Percentiles rank a stretch among this genome's conserved stretches.
These are phyloP conservation scores for Heliconius cydno DNA, from an alignment of 2,888 invertebrate genomes.

Conservation along the genomic window DNA sequence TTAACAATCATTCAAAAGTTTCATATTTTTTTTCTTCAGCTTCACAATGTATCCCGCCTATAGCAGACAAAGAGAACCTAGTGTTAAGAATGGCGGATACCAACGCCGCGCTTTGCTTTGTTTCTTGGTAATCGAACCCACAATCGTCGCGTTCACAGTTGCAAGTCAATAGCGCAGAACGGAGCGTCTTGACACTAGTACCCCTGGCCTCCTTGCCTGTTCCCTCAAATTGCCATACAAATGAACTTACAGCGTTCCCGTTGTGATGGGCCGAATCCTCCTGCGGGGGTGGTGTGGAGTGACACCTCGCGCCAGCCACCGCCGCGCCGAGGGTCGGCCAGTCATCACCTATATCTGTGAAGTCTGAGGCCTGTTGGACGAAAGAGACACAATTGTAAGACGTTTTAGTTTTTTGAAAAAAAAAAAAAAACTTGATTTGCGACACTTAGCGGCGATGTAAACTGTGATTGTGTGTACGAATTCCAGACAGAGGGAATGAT, in stretches of 20 bases:
- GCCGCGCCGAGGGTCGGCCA: conserved; percentile 93
- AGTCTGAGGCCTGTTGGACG: conserved; percentile 89
- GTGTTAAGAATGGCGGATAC: no score
- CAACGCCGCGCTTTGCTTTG: no score
- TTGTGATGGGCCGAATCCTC: conserved; percentile 76
- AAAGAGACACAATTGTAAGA: conserved; percentile 39
- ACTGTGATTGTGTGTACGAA: no score
- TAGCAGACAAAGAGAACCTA: no score
- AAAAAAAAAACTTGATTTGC: background rate
- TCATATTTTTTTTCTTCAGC: no score
- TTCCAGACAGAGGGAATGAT: no score
- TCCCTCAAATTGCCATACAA: background rate
- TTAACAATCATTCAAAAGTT: no score
- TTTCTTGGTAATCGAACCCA: no score
- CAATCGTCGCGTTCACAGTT: no score
- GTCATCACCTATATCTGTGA: conserved; percentile 94
- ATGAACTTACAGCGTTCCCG: conserved; percentile 69
- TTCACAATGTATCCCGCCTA: no score
- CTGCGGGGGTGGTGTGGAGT: conserved; percentile 72
- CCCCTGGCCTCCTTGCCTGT: background rate
- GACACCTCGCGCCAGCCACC: conserved; percentile 69
- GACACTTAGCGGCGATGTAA: background rate
- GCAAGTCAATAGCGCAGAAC: background rate
- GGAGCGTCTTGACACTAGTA: background rate
- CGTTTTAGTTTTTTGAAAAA: background rate